Evolutionary conservation across 1,140 invertebrate species (phyloP).

Genomic region (Steinernema feltiae): DNA sequence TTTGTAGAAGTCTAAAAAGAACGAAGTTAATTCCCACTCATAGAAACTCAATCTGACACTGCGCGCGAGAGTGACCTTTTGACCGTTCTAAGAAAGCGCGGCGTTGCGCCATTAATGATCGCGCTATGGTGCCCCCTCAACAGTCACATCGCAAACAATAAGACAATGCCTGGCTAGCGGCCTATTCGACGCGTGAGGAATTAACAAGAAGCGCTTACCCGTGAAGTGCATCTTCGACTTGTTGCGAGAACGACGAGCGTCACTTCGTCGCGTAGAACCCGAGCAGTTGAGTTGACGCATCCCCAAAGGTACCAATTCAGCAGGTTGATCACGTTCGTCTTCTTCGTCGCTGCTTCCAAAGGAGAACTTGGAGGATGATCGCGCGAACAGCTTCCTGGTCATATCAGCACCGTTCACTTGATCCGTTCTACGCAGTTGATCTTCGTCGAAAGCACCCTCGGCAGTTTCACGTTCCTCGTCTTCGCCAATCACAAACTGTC

Average conservation of each 20-base stretch:
- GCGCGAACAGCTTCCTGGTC: background rate
- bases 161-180: background rate
- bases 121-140: background rate
- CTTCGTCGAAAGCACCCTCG: background rate
- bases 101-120: background rate
- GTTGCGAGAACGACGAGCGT: background rate
- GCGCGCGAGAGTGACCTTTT: background rate
- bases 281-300: background rate
- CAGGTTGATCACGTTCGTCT: slow-evolving; percentile 2
- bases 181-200: background rate
- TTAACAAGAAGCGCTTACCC: background rate
- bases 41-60: background rate
- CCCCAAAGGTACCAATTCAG: background rate
- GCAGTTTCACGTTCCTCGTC: background rate
- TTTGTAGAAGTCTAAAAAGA: slow-evolving; percentile 78
- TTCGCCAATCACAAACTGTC: slow-evolving; percentile 10
- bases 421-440: background rate
- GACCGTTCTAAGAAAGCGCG: background rate
- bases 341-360: slow-evolving; percentile 11
- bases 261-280: background rate
- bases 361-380: background rate
- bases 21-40: background rate
- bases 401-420: background rate
- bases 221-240: slow-evolving; percentile 13
- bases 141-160: background rate